Evolutionary conservation across 2,113 vertebrate genomes (phyloP).

Genomic region (Calyptommatus sinebrachiatus): DNA sequence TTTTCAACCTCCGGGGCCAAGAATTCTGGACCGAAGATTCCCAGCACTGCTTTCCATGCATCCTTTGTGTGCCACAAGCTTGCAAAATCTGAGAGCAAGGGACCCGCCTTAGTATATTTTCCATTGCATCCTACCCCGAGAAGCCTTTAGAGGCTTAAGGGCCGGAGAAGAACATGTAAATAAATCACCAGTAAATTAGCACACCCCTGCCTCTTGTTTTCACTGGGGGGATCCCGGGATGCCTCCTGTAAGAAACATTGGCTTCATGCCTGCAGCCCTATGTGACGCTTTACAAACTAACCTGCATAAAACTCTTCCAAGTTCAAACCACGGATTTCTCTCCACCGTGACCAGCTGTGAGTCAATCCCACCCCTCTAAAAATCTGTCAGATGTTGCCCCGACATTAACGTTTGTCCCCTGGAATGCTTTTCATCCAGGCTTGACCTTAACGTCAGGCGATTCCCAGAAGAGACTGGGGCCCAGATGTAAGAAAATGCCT

Average conservation of each 20-base stretch:
- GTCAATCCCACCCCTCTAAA: neutral
- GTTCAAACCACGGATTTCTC: neutral
- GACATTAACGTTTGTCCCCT: neutral
- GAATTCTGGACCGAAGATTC: no score
- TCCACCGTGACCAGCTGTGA: neutral
- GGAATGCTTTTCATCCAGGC: constrained; percentile 15
- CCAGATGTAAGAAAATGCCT: constrained; percentile 54
- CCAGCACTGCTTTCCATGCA: no score
- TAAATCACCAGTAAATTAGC: no score
- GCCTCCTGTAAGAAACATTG: no score
- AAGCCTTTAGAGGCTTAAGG: no score
- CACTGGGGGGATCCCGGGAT: no score
- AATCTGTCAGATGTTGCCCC: constrained; percentile 11
- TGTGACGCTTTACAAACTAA: neutral
- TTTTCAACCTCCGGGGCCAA: no score
- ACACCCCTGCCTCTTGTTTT: neutral
- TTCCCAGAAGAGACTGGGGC: constrained; percentile 52
- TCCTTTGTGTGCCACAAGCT: no score
- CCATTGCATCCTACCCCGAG: no score
- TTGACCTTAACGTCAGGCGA: constrained; percentile 46
- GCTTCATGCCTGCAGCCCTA: neutral
- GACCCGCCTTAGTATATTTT: no score
- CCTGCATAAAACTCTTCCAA: neutral
- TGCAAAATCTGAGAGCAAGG: no score
- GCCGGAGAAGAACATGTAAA: no score